A percentile compares a stretch with the other conserved stretches of the same genome.
Conservation (phyloP, 2,113 vertebrate genomes). For the Psilopsiagon aurifrons region DNA sequence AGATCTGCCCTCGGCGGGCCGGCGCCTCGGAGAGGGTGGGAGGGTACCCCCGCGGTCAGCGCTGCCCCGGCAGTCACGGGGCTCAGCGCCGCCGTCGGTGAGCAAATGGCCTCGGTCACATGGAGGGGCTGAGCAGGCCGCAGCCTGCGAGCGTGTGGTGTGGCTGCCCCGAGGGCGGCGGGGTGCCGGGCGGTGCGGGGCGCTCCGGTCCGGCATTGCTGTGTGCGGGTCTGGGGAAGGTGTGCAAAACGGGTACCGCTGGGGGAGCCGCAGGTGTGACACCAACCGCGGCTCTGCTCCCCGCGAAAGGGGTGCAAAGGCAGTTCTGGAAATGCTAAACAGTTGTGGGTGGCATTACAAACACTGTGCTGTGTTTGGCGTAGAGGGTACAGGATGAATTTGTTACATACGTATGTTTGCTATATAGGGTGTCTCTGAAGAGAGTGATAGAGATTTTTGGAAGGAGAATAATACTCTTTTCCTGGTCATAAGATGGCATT, state of each 20-base stretch:
- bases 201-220: background rate
- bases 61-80: too few species aligned
- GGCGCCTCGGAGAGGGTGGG: background rate
- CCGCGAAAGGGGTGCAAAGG: background rate
- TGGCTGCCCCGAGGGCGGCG: background rate
- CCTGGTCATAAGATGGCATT: background rate
- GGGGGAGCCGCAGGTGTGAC: background rate
- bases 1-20: too few species aligned
- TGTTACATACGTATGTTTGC: background rate
- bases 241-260: rapidly evolving
- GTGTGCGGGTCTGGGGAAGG: too few species aligned
- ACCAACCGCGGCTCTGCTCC: rapidly evolving
- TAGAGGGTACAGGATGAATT: background rate
- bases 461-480: background rate
- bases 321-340: rapidly evolving
- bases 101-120: rapidly evolving
- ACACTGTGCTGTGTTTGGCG: rapidly evolving
- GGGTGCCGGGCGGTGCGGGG: background rate
- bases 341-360: rapidly evolving
- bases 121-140: background rate
- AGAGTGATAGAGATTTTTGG: rapidly evolving
- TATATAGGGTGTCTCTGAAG: background rate
- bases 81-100: too few species aligned
- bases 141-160: too few species aligned
- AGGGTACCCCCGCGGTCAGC: too few species aligned